Evolutionary conservation across 1,140 invertebrate genomes (phyloP), one percentile per base, ranked within the genome.

Genomic region (Pogonus chalceus): DNA sequence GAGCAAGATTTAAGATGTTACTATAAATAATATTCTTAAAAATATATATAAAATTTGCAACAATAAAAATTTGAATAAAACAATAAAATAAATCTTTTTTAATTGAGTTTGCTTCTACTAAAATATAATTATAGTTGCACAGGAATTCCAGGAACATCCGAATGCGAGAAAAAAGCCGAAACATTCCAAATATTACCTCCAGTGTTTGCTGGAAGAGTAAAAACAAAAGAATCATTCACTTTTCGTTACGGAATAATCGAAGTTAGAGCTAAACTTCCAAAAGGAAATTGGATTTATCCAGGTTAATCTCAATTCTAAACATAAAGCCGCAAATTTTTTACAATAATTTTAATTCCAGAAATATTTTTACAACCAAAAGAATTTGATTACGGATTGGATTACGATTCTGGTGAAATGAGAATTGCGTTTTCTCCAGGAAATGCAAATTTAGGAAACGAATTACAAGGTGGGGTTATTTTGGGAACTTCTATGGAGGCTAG

Each of bases 241-340:
- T 86, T 87, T 64, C 79, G 76, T 57, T 90, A 83, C 60, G 87
- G 87, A 10, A 77, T 75, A 62, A 75, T 90, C n/a, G 86, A 90
- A 65, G 74, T 90, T 2, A 72, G 77, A 12, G 87, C 87, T 0
- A 88, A 85, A 66, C 66, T 90, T 60, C 87, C 88, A 0, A 69
- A 72, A 58, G 87, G 87, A 35, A 83, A 86, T 67, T 91, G 87
- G 87, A 58, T 90, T 1, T 84, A 84, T 77, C 87, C 87, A 67
- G 80, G 84, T 84, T 70, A 67, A 26, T 48, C 31, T 52, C 14
- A 21, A n/a, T 20, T 12, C 9, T 18, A 43, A 43, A 12, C n/a
- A 10, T 43, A 9, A 12, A 49, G 21, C 21, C 4, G 47, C 21
- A 21, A 49, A 49, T 16, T 10, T 14, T 46, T 46, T 46, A 46